A percentile compares a stretch with the other conserved stretches of the same genome.
Conservation (phyloP, 2,797 vertebrate species). For the Acanthis flammea region DNA sequence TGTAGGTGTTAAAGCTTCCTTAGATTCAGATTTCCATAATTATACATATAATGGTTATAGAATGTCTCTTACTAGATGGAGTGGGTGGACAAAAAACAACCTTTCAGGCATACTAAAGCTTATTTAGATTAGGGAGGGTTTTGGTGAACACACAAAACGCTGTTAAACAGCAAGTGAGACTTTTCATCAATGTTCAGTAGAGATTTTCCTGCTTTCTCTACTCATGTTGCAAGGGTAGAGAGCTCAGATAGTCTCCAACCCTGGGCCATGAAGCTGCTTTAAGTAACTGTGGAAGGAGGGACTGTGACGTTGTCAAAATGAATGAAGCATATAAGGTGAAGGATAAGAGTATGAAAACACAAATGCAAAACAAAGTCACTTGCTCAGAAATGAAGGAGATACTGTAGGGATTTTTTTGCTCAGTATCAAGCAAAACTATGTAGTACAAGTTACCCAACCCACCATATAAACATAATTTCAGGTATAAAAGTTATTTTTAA, state of each 20-base stretch:
- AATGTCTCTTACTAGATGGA: not conserved
- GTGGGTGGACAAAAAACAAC: not conserved
- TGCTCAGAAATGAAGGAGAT: not conserved
- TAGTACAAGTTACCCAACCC: not conserved
- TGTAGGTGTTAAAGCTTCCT: not conserved
- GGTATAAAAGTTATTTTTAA: not conserved
- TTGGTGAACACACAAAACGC: not conserved
- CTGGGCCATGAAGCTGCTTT: not conserved
- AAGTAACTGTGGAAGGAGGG: not conserved
- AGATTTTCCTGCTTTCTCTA: not conserved
- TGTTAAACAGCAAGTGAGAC: not conserved
- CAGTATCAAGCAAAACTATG: not conserved
- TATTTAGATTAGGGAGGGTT: not conserved
- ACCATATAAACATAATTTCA: rapidly evolving
- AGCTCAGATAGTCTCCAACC: not conserved
- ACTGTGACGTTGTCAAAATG: not conserved
- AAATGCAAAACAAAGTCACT: not conserved
- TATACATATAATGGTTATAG: not conserved
- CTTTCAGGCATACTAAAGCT: not conserved
- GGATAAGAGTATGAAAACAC: not conserved
- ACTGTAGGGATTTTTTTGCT: not conserved
- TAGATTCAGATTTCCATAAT: not conserved
- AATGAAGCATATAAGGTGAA: not conserved
- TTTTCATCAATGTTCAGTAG: not conserved
- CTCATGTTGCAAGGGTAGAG: not conserved